A percentile compares a stretch with the other conserved stretches of the same genome.
These are phyloP conservation scores for Rhodophaea formosa DNA, from an alignment of 2,888 invertebrate species.

Conservation along the genomic window DNA sequence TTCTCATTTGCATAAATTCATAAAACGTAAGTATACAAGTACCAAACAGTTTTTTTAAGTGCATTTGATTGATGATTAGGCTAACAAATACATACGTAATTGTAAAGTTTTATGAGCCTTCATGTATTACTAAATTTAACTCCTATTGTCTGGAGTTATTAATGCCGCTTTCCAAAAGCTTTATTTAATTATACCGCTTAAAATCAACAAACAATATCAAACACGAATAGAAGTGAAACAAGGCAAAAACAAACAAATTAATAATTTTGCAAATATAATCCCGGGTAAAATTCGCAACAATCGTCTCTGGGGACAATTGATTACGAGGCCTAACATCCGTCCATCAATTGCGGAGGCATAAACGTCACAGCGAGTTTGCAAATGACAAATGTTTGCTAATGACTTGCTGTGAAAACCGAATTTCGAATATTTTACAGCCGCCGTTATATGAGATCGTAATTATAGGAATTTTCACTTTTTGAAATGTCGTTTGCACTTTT, in stretches of 20 bases:
- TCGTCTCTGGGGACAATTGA: constrained; percentile 67
- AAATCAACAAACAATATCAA: neutral
- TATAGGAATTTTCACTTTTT: constrained; percentile 37
- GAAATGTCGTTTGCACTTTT: neutral
- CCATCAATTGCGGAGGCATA: constrained; percentile 73
- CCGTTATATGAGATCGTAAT: constrained; percentile 19
- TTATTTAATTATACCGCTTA: no score
- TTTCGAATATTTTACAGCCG: constrained; percentile 54
- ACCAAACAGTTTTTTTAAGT: no score
- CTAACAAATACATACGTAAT: no score
- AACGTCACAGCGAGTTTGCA: constrained; percentile 71
- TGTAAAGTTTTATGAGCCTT: no score
- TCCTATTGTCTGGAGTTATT: no score
- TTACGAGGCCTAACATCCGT: constrained; percentile 70
- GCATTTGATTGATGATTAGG: no score
- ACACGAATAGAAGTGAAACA: neutral
- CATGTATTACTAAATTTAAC: no score
- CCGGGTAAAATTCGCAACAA: constrained; percentile 51
- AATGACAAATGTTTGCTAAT: constrained; percentile 77
- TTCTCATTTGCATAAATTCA: no score
- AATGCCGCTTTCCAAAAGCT: no score
- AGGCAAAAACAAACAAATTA: constrained; percentile 39
- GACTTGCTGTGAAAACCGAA: constrained; percentile 63
- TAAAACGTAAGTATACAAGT: no score
- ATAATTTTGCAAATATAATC: constrained; percentile 43